Percentiles rank a stretch among this genome's conserved stretches.
These are phyloP conservation scores for Conopomorpha cramerella DNA, from an alignment of 1,140 invertebrate genomes.

Conservation along the genomic window DNA sequence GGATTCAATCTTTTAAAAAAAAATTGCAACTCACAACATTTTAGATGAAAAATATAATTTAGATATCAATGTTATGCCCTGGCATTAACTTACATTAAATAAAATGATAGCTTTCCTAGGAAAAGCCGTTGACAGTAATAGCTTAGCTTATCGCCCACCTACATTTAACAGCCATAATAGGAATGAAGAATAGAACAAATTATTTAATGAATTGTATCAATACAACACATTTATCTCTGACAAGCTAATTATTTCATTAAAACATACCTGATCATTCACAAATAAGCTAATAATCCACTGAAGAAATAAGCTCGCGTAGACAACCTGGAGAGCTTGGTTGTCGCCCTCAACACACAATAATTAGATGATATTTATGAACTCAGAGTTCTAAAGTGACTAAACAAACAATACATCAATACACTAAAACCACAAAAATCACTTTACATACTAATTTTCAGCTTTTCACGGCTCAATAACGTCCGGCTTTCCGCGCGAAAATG, in stretches of 20 bases:
- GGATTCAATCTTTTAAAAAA: slow-evolving; percentile 38
- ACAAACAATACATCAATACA: no score
- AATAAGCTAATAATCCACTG: slow-evolving; percentile 31
- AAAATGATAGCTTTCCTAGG: no score
- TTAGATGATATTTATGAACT: no score
- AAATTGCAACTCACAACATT: no score
- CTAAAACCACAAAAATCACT: slow-evolving; percentile 15
- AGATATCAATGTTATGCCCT: no score
- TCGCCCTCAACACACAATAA: no score
- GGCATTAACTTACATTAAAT: no score
- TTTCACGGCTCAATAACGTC: slow-evolving; percentile 58
- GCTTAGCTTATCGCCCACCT: slow-evolving; percentile 41
- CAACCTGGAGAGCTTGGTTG: no score
- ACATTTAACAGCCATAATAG: slow-evolving; percentile 51
- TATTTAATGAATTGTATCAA: slow-evolving; percentile 5
- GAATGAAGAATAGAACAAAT: slow-evolving; percentile 16
- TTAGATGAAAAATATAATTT: no score
- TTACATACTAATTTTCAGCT: slow-evolving; percentile 37
- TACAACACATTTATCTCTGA: slow-evolving; percentile 12
- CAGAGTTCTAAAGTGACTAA: no score
- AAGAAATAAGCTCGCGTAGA: no score
- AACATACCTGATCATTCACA: slow-evolving; percentile 55
- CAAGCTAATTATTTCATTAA: slow-evolving; percentile 12
- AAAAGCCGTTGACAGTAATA: slow-evolving; percentile 27
- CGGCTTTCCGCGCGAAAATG: slow-evolving; percentile 62